Evolutionary conservation across 2,888 invertebrate genomes (phyloP).

Genomic region (Orchesellides sinensis): DNA sequence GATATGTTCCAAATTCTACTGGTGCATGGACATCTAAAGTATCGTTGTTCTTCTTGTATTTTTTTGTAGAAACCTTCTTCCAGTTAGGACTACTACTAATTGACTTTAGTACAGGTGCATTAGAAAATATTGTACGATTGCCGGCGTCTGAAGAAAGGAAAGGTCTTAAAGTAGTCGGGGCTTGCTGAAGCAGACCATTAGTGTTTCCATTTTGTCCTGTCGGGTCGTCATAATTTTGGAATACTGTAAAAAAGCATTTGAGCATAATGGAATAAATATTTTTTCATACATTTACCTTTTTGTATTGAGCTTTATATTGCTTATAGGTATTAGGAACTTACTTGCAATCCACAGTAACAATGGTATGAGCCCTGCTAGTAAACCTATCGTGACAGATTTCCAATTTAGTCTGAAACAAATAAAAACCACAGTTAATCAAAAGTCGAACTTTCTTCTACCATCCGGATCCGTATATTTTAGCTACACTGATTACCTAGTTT

Average conservation of each 20-base stretch:
- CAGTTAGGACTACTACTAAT: slow-evolving; percentile 36
- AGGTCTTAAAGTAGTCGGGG: background rate
- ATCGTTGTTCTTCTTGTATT: background rate
- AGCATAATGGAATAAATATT: no score
- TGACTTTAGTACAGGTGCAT: slow-evolving; percentile 30
- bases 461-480: no score
- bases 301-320: background rate
- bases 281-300: background rate
- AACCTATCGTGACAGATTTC: slow-evolving; percentile 17
- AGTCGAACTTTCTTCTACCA: no score
- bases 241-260: no score
- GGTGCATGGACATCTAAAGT: background rate
- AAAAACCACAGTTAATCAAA: no score
- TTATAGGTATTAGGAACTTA: background rate
- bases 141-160: no score
- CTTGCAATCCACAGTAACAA: slow-evolving; percentile 42
- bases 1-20: slow-evolving; percentile 41
- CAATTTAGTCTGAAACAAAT: slow-evolving; percentile 29
- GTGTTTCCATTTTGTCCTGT: background rate
- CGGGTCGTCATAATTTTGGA: slow-evolving; percentile 16
- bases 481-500: no score
- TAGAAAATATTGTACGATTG: no score
- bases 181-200: background rate
- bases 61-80: slow-evolving; percentile 27
- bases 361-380: slow-evolving; percentile 41